phyloP scores from a whole-genome alignment of 2,113 vertebrate species.

The Chiloscyllium plagiosum region DNA sequence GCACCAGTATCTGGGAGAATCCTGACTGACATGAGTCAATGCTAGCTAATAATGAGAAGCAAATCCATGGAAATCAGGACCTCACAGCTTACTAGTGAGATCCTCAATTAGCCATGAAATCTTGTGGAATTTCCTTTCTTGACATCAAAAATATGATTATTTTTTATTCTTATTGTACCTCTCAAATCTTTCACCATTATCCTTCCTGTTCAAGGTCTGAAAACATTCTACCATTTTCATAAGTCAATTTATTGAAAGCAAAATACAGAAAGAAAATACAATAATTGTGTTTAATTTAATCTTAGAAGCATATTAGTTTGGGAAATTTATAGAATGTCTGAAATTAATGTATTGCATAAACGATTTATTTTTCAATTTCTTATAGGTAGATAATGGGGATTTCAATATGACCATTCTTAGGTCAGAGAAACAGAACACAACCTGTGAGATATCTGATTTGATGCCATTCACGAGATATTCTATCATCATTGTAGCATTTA shows the following conservation, averaged over 20 bases:
- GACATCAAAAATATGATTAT: too few relatives aligned
- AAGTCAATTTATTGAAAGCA: neutral
- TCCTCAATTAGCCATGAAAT: too few relatives aligned
- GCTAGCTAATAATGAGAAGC: too few relatives aligned
- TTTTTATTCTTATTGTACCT: too few relatives aligned
- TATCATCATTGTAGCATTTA: conserved; percentile 77
- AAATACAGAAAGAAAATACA: neutral
- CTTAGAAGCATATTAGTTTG: neutral
- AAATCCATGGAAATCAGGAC: too few relatives aligned
- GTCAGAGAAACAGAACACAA: conserved; percentile 61
- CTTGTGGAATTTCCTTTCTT: too few relatives aligned
- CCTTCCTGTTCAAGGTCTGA: too few relatives aligned
- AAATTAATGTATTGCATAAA: neutral
- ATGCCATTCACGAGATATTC: conserved; percentile 79
- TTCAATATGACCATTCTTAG: conserved; percentile 67
- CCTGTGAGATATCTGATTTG: conserved; percentile 68
- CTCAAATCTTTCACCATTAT: too few relatives aligned
- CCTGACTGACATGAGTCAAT: too few relatives aligned
- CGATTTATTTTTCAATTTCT: conserved; percentile 34
- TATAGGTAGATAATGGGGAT: conserved; percentile 67
- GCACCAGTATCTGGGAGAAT: too few relatives aligned
- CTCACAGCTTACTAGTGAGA: too few relatives aligned
- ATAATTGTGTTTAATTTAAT: neutral
- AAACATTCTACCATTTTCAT: neutral
- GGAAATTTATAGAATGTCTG: neutral